Evolutionary conservation across 2,888 invertebrate species (phyloP), one percentile per base, ranked within the genome.

Genomic region (Oligia strigilis): DNA sequence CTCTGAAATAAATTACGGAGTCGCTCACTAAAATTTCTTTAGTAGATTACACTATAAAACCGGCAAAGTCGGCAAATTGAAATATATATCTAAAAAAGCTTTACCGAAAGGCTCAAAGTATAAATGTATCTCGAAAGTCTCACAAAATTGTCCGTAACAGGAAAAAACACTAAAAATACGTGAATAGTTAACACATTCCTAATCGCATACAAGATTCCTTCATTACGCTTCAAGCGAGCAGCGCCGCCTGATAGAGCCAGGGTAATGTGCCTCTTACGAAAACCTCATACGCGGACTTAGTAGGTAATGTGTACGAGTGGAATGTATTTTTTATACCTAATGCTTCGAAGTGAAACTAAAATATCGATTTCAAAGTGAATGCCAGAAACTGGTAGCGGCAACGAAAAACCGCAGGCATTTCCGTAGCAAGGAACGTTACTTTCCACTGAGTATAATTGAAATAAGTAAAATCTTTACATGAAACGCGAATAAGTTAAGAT

Each of bases 401-500:
- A 75, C 82, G 78, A 80, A 81, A 88, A 83, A 87, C 87, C 84
- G 75, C 83, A 82, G 76, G 77, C 73, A 77, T 89, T 90, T 87
- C 87, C 82, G 83, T 84, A 90, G 88, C 85, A 89, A 80, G 80
- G 76, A 86, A 84, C 69, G 62, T 75, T 84, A 80, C 87, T 85
- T 83, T 80, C 84, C 80, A 84, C 75, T 55, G 76, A 86, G 83
- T 75, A 80, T 86, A 87, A 90, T 86, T 87, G 86, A 85, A 87
- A 86, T 89, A 87, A 89, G 87, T 85, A 88, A 89, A 89, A 89
- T 86, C 87, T 89, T 80, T 81, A 81, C 82, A 83, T 84, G 83
- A 78, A 84, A 78, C 80, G 84, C 84, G 90, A 87, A 90, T 88
- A 91, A 92, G 91, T 91, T 92, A 90, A 91, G 92, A 92, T 91